Percentiles rank a stretch among this genome's conserved stretches.
Evolutionary conservation across 2,113 vertebrate genomes (phyloP).

Genomic region (Psammodynastes pulverulentus): DNA sequence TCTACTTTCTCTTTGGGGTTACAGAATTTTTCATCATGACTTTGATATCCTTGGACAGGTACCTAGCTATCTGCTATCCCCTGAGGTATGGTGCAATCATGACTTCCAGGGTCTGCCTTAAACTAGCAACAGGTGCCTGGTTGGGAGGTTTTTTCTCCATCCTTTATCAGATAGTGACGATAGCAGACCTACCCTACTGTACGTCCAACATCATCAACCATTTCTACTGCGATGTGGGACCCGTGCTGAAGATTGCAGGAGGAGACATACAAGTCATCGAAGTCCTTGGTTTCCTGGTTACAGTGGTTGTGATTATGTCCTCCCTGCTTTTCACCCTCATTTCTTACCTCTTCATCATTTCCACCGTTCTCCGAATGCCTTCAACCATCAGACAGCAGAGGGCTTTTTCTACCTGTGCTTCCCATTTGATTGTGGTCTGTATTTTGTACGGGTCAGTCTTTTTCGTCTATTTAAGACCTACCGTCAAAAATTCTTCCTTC

Average conservation of each 20-base stretch:
- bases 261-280: slow-evolving; percentile 37
- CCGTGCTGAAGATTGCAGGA: slow-evolving; percentile 45
- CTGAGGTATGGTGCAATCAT: neutral
- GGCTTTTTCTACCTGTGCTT: slow-evolving; percentile 35
- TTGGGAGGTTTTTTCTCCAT: neutral
- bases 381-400: slow-evolving; percentile 10
- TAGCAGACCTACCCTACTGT: neutral
- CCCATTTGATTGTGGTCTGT: slow-evolving; percentile 40
- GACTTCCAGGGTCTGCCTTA: neutral
- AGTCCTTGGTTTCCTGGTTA: slow-evolving; percentile 14
- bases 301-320: slow-evolving; percentile 11
- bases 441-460: slow-evolving; percentile 18
- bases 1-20: neutral
- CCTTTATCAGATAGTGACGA: neutral
- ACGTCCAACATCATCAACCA: slow-evolving; percentile 11
- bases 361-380: slow-evolving; percentile 1
- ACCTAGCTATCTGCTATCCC: neutral
- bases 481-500: neutral
- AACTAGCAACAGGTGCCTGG: neutral
- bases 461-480: slow-evolving; percentile 23
- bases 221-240: slow-evolving; percentile 61
- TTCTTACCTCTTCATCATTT: slow-evolving; percentile 44
- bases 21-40: neutral
- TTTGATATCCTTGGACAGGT: neutral
- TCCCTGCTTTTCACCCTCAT: slow-evolving; percentile 34